phyloP scores from a whole-genome alignment of 1,140 invertebrate species.

The Anagrus nilaparvatae region DNA sequence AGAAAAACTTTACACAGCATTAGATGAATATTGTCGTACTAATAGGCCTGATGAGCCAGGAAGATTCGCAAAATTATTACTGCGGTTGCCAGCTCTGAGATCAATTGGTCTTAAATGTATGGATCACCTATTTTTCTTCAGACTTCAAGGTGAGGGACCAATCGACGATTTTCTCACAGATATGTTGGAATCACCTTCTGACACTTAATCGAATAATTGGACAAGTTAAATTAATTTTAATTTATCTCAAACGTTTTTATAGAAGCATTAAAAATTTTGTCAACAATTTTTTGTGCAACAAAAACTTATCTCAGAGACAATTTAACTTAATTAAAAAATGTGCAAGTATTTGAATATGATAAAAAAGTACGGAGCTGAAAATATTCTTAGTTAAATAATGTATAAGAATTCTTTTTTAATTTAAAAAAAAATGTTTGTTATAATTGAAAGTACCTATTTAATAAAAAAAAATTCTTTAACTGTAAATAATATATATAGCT shows the following conservation, averaged over 20 bases:
- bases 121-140: slow-evolving; percentile 93
- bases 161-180: slow-evolving; percentile 63
- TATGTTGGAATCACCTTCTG: slow-evolving; percentile 53
- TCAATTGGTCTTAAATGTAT: slow-evolving; percentile 94
- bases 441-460: too few relatives aligned
- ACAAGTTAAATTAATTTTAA: background rate
- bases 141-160: slow-evolving; percentile 70
- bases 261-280: background rate
- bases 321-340: background rate
- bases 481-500: too few relatives aligned
- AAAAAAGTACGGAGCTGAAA: too few relatives aligned
- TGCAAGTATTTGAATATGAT: too few relatives aligned
- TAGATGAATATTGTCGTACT: slow-evolving; percentile 88
- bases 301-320: background rate
- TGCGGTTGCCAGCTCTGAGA: slow-evolving; percentile 85
- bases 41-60: slow-evolving; percentile 84
- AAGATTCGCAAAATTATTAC: slow-evolving; percentile 85
- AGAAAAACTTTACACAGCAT: slow-evolving; percentile 87
- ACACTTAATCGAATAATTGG: slow-evolving; percentile 32
- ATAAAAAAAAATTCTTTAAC: too few relatives aligned
- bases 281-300: background rate
- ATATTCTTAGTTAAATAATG: too few relatives aligned
- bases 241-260: slow-evolving; percentile 3
- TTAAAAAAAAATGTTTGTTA: too few relatives aligned
- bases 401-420: too few relatives aligned